Evolutionary conservation across 2,888 invertebrate genomes (phyloP).

Genomic region (Timema podura): DNA sequence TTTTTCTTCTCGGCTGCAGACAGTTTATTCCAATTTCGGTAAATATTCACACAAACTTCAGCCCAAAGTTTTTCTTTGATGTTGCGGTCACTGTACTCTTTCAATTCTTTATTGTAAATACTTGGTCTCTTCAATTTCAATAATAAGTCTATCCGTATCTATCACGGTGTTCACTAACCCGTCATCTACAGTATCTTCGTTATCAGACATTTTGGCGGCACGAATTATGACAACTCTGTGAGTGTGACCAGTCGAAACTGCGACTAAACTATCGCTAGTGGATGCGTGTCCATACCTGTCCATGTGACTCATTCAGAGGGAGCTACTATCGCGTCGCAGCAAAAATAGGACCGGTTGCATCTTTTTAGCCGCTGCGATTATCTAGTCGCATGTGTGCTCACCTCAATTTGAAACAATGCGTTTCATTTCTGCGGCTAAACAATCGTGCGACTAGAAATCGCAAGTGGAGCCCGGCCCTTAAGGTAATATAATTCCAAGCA

Average conservation of each 20-base stretch:
- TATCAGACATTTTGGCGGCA: neutral
- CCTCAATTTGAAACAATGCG: slow-evolving; percentile 8
- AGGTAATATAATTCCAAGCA: too few species aligned
- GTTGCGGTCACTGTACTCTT: neutral
- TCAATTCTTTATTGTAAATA: slow-evolving; percentile 11
- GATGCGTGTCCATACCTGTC: slow-evolving; percentile 4
- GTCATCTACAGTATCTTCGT: neutral
- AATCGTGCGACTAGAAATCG: slow-evolving; percentile 7
- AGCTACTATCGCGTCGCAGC: slow-evolving; percentile 12
- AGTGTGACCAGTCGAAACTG: neutral
- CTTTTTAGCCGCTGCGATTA: slow-evolving; percentile 14
- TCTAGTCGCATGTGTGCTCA: neutral
- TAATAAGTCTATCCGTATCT: slow-evolving; percentile 2
- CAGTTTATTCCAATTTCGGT: slow-evolving; percentile 7
- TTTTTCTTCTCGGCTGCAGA: neutral
- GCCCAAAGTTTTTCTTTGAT: slow-evolving; percentile 12
- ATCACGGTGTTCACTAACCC: neutral
- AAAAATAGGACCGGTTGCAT: slow-evolving; percentile 1
- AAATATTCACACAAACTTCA: slow-evolving; percentile 7
- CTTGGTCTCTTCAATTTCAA: neutral
- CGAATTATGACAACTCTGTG: neutral
- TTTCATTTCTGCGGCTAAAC: neutral
- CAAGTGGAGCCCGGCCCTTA: slow-evolving; percentile 1
- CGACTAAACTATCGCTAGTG: slow-evolving; percentile 4
- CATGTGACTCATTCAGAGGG: neutral